Base-by-base conservation (phyloP, 2,888 invertebrate genomes). In the Ypsolopha scabrella region DNA sequence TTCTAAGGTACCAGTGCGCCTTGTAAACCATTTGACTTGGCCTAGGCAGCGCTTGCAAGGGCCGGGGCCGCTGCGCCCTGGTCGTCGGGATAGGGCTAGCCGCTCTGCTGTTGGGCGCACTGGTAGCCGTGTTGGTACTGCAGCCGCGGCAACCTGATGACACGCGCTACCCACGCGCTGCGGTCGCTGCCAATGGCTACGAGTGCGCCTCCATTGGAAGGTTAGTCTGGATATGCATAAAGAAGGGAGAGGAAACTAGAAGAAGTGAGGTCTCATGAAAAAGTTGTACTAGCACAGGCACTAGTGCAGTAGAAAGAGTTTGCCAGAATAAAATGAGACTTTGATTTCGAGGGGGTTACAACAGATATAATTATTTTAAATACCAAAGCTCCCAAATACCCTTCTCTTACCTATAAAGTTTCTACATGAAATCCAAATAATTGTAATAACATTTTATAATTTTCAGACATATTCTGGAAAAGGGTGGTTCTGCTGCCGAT, bases 401-500 rank as follows among this genome's bases (percentile, higher is more conserved):
- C 24, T 24, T 24, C 24, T 2, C 24, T 4, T 4, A 24, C 4
- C 24, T 24, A 24, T 24, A 24, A 24, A 24, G 4, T 3, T 24
- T 24, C 24, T 4, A 24, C 24, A 24, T 24, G 4, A 24, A 24
- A 24, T 24, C 24, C 24, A 24, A 24, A 4, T 24, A 24, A 24
- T 24, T 24, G 24, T 24, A 4, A 24, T 24, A 24, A 24, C 24
- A 24, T 24, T 24, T 24, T 24, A 24, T 24, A 3, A 4, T 24
- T 73, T 78, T 44, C 69, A 93, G 93, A 47, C 72, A 85, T 7
- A 93, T 96, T 60, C 79, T 97, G 50, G 73, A 88, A 60, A 89
- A 88, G 64, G 90, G 90, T 58, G 95, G 95, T 1, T 89, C 91
- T 0, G 96, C 94, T 0, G 93, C 94, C 3, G 97, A 97, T 70